Evolutionary conservation across 2,113 vertebrate species (phyloP).

Genomic region (Onychostruthus taczanowskii): DNA sequence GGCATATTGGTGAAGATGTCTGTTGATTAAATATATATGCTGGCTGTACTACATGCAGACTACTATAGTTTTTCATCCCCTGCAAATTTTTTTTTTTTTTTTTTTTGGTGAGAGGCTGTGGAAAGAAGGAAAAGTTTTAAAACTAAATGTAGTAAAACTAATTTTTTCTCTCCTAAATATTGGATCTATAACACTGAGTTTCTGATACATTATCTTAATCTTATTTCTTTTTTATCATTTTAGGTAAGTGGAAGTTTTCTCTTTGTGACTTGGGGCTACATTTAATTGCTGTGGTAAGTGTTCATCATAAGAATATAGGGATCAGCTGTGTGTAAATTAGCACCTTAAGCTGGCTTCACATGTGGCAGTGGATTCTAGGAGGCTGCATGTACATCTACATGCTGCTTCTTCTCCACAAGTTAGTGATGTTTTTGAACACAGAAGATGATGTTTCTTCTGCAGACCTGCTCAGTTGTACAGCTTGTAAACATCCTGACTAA

Average conservation of each 20-base stretch:
- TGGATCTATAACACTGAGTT: neutral
- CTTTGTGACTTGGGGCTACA: constrained; percentile 33
- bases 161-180: neutral
- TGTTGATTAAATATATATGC: neutral
- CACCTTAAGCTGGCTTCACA: neutral
- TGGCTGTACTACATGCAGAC: neutral
- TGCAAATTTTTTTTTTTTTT: neutral
- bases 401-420: neutral
- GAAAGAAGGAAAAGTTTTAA: neutral
- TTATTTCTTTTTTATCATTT: neutral
- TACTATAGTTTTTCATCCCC: neutral
- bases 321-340: constrained; percentile 10
- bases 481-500: neutral
- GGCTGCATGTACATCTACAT: fast-evolving
- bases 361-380: neutral
- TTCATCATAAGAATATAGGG: neutral
- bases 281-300: constrained; percentile 73
- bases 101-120: neutral
- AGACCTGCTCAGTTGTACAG: neutral
- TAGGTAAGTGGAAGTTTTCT: constrained; percentile 79
- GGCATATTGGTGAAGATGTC: neutral
- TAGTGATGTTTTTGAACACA: neutral
- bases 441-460: neutral
- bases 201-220: neutral
- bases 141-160: neutral